These are phyloP conservation scores for Neoitamus cyanurus DNA, from an alignment of 2,888 invertebrate species.

Conservation along the genomic window DNA sequence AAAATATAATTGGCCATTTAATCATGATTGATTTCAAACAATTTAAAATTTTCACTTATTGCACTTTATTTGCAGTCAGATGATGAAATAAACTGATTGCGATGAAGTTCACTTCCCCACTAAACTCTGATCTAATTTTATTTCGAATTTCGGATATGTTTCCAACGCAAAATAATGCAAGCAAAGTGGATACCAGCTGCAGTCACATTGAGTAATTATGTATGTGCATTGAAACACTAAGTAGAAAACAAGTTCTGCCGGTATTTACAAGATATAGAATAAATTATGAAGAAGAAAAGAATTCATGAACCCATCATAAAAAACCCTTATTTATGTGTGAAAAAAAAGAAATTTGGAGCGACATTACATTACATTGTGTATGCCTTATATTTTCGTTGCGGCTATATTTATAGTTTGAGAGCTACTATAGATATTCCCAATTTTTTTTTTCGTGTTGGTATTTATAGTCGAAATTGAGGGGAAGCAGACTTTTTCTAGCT, in stretches of 20 bases:
- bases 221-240: neutral
- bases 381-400: neutral
- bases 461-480: neutral
- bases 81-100: neutral
- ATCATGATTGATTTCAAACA: neutral
- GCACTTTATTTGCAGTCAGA: neutral
- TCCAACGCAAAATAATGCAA: neutral
- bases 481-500: neutral
- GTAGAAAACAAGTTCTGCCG: neutral
- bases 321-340: neutral
- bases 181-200: neutral
- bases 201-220: neutral
- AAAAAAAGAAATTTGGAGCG: no score
- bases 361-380: neutral
- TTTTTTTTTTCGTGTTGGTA: neutral
- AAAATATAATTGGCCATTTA: neutral
- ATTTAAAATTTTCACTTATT: neutral
- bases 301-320: neutral
- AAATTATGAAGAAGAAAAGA: neutral
- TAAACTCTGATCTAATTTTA: neutral
- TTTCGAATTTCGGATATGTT: neutral
- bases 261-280: neutral
- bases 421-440: neutral
- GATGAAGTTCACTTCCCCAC: neutral
- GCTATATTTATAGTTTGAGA: neutral